phyloP scores from a whole-genome alignment of 1,140 invertebrate genomes.

The Matsumurasca onukii region DNA sequence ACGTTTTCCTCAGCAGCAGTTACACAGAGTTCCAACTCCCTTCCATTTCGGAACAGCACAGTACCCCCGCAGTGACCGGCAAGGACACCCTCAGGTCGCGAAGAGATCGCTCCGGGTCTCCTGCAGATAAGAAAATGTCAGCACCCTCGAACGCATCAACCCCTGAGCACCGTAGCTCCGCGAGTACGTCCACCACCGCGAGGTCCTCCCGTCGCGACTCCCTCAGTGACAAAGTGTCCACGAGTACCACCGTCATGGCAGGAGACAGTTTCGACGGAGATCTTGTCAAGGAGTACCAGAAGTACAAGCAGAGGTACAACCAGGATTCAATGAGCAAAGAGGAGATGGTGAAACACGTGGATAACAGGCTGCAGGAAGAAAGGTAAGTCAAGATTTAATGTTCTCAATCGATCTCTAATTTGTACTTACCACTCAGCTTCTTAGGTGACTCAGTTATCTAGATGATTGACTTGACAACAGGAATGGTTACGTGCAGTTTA shows the following conservation, averaged over 20 bases:
- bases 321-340: constrained; percentile 12
- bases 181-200: constrained; percentile 42
- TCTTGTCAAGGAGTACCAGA: constrained; percentile 70
- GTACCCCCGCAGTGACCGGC: constrained; percentile 43
- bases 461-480: no score
- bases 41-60: constrained; percentile 52
- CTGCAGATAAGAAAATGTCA: constrained; percentile 10
- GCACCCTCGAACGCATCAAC: constrained; percentile 53
- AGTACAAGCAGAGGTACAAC: constrained; percentile 58
- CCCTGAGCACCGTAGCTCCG: constrained; percentile 54
- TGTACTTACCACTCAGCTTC: no score
- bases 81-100: constrained; percentile 33
- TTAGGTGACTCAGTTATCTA: no score
- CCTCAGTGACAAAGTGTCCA: constrained; percentile 49
- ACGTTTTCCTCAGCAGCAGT: constrained; percentile 67
- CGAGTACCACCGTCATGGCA: constrained; percentile 36
- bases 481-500: no score
- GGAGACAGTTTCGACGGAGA: constrained; percentile 52
- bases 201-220: constrained; percentile 61
- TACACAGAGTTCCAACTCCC: constrained; percentile 63
- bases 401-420: no score
- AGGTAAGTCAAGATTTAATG: constrained; percentile 47
- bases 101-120: constrained; percentile 32
- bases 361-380: constrained; percentile 49
- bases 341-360: constrained; percentile 3